Conservation (phyloP, 2,797 vertebrate genomes). For the Acipenser ruthenus region DNA sequence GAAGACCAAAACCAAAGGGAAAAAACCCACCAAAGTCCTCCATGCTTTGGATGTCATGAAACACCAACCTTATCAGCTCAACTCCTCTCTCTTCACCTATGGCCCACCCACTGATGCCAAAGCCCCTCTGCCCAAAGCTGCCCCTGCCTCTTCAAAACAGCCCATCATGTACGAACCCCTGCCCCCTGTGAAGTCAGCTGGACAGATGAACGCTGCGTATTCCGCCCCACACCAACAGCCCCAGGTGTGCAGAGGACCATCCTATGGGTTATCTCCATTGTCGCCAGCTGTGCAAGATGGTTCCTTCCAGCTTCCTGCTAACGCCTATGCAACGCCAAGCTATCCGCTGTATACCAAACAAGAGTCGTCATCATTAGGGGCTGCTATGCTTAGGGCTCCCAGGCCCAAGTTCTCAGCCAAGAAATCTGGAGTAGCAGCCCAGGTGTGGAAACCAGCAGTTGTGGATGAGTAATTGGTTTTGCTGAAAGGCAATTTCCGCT, state of each 20-base stretch:
- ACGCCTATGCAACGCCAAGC: conserved; percentile 49
- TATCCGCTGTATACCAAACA: conserved; percentile 65
- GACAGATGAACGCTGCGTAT: conserved; percentile 53
- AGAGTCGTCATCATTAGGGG: conserved; percentile 51
- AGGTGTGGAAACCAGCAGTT: conserved; percentile 90
- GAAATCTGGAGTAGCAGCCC: conserved; percentile 74
- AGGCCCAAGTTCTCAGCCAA: conserved; percentile 95
- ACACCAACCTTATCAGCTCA: conserved; percentile 92
- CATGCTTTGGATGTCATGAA: conserved; percentile 94
- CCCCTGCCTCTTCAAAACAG: conserved; percentile 48
- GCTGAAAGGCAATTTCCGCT: conserved; percentile 35
- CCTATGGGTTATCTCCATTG: conserved; percentile 61
- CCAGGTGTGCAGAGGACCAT: conserved; percentile 57
- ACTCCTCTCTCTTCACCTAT: conserved; percentile 86
- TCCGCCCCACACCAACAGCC: conserved; percentile 47
- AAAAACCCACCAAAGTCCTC: conserved; percentile 78
- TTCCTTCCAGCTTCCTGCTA: conserved; percentile 57
- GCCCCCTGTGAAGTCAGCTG: conserved; percentile 50
- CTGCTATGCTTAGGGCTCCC: conserved; percentile 63
- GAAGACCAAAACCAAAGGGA: conserved; percentile 66
- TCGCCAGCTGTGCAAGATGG: conserved; percentile 49
- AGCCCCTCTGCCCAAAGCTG: conserved; percentile 45
- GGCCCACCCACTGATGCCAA: conserved; percentile 70
- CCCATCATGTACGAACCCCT: conserved; percentile 48
- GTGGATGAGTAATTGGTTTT: conserved; percentile 64